Conservation (phyloP, 2,888 invertebrate species). For the Rotaria macrura region DNA sequence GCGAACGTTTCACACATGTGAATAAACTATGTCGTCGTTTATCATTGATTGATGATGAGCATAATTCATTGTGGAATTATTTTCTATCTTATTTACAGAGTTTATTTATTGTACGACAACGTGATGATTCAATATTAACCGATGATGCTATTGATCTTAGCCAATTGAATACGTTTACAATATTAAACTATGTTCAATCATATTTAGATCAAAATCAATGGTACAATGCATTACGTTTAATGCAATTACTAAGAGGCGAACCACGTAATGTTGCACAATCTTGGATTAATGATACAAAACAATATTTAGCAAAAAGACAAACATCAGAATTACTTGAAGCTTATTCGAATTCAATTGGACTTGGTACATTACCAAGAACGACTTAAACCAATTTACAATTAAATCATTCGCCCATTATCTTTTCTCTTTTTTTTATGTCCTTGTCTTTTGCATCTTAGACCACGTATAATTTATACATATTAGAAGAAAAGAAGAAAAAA, state of each 20-base stretch:
- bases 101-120: conserved; percentile 28
- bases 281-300: conserved; percentile 29
- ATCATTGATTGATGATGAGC: conserved; percentile 23
- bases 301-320: conserved; percentile 29
- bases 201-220: conserved; percentile 30
- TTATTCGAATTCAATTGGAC: conserved; percentile 26
- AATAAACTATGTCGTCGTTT: conserved; percentile 28
- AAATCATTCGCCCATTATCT: not conserved
- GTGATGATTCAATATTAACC: not conserved
- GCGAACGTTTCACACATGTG: conserved; percentile 22
- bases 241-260: conserved; percentile 28
- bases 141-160: conserved; percentile 20
- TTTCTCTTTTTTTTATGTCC: not conserved
- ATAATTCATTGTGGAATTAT: conserved; percentile 32
- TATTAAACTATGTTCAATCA: conserved; percentile 29
- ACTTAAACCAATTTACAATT: not conserved
- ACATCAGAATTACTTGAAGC: conserved; percentile 27
- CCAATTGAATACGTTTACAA: conserved; percentile 22
- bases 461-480: not conserved
- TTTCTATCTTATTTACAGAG: conserved; percentile 32
- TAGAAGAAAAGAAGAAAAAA: not conserved
- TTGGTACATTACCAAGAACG: conserved; percentile 23
- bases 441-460: not conserved
- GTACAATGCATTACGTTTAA: conserved; percentile 29
- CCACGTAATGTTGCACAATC: conserved; percentile 20